Evolutionary conservation across 2,113 vertebrate genomes (phyloP), one percentile per base, ranked within the genome.

Genomic region (Epinephelus moara): DNA sequence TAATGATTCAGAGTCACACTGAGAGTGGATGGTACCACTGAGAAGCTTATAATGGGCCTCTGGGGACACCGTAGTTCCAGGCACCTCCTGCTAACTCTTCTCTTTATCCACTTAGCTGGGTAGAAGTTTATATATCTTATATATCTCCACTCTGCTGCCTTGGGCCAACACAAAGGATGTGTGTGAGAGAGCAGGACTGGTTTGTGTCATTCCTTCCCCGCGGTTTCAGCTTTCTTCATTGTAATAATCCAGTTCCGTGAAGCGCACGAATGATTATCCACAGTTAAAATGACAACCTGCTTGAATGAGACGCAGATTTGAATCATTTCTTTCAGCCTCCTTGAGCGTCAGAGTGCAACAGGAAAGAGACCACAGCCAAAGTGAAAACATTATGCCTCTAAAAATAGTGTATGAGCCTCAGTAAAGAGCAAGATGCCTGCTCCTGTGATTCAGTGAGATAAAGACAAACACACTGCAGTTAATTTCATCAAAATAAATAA

Each of bases 41-140:
- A 88, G 71, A 70, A 70, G 30, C 60, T 62, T 62, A 77, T 87
- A 93, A 91, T 89, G 81, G 83, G 85, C 81, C 90, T 88, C 86
- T 66, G 59, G 88, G 69, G 90, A 87, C 15, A 23, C 53, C 21
- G 8, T 70, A 73, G 75, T 76, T 81, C 78, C 40, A 75, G 67
- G 62, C 78, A 82, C 72, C 74, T 83, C 66, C 68, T 59, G 87
- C 55, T 70, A 84, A 64, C 81, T 71, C 17, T 25, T 64, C 45
- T 88, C 78, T 86, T 89, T 85, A 86, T 86, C 88, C 87, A 90
- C 83, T 91, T 92, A 83, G 63, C 82, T 78, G 33, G 52, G 70
- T 63, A 80, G 42, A 81, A 67, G 55, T 81, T 78, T 59, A 80
- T 85, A 89, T 70, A 52, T 67, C 52, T 53, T 63, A 62, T 80